These are phyloP conservation scores for Mellivora capensis DNA, from an alignment of 2,113 vertebrate genomes.

Conservation along the genomic window DNA sequence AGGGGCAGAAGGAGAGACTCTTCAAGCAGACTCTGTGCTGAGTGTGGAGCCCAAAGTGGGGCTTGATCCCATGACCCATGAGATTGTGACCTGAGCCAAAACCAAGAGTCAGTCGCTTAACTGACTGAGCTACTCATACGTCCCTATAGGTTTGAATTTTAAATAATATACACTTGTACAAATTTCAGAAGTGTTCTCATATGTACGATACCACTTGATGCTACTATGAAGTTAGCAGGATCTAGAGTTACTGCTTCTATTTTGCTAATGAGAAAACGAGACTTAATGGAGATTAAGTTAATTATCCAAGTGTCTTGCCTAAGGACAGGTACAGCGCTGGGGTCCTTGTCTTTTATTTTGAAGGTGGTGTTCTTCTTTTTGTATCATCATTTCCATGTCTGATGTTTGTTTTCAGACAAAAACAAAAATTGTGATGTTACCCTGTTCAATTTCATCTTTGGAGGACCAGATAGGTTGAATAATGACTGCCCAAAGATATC, in stretches of 20 bases:
- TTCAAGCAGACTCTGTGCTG: not conserved
- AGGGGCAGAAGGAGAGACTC: not conserved
- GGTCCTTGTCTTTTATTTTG: not conserved
- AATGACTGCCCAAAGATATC: not conserved
- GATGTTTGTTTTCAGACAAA: constrained; percentile 1
- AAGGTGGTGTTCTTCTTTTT: not conserved
- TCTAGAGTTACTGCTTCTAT: not conserved
- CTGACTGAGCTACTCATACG: not conserved
- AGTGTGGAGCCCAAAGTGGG: not conserved
- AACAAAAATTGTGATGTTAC: not conserved
- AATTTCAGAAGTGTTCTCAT: constrained; percentile 8
- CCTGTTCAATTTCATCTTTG: not conserved
- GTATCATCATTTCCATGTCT: not conserved
- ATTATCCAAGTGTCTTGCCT: not conserved
- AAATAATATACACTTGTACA: not conserved
- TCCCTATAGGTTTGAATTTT: not conserved
- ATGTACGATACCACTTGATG: not conserved
- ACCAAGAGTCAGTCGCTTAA: not conserved
- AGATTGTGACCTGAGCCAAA: not conserved
- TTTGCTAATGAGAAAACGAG: constrained; percentile 1
- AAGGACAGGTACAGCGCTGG: not conserved
- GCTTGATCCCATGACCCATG: not conserved
- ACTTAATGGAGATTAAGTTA: not conserved
- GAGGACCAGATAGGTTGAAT: not conserved
- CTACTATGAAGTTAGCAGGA: not conserved